A percentile compares a stretch with the other conserved stretches of the same genome.
These are phyloP conservation scores for Holothuria scabra DNA, from an alignment of 53 echinoderm and acorn worm species.

Conservation along the genomic window DNA sequence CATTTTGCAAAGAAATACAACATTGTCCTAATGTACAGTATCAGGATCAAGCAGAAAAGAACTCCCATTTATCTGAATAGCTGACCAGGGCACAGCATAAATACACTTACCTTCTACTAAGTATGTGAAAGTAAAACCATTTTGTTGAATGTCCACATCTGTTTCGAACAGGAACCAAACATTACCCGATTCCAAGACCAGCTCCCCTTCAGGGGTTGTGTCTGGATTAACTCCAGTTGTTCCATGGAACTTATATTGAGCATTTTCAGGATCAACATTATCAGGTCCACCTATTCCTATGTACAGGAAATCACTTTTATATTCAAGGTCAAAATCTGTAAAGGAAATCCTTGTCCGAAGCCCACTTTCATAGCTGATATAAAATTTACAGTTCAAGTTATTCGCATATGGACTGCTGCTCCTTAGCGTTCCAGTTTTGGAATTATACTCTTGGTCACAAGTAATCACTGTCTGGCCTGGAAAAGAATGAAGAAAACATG, in stretches of 20 bases:
- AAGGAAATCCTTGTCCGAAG: slow-evolving; percentile 34
- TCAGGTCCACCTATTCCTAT: slow-evolving; percentile 30
- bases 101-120: slow-evolving; percentile 6
- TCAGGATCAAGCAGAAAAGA: too few species aligned
- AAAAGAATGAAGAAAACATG: background rate
- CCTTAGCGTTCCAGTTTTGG: background rate
- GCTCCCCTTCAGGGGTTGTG: background rate
- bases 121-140: slow-evolving; percentile 36
- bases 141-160: slow-evolving; percentile 4
- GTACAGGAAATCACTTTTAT: slow-evolving; percentile 36
- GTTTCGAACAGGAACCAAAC: slow-evolving; percentile 54
- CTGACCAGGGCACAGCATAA: too few species aligned
- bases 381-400: slow-evolving; percentile 33
- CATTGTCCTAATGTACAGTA: too few species aligned
- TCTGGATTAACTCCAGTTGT: background rate
- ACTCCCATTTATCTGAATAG: too few species aligned
- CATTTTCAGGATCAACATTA: slow-evolving; percentile 22
- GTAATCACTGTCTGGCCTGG: slow-evolving; percentile 3
- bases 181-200: slow-evolving; percentile 13
- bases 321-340: slow-evolving; percentile 39
- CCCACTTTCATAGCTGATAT: slow-evolving; percentile 14
- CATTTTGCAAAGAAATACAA: too few species aligned
- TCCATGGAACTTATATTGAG: slow-evolving; percentile 14
- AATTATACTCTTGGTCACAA: background rate
- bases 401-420: background rate